A percentile compares a stretch with the other conserved stretches of the same genome.
Evolutionary conservation across 2,113 vertebrate genomes (phyloP).

Genomic region (Ramphastos sulfuratus): DNA sequence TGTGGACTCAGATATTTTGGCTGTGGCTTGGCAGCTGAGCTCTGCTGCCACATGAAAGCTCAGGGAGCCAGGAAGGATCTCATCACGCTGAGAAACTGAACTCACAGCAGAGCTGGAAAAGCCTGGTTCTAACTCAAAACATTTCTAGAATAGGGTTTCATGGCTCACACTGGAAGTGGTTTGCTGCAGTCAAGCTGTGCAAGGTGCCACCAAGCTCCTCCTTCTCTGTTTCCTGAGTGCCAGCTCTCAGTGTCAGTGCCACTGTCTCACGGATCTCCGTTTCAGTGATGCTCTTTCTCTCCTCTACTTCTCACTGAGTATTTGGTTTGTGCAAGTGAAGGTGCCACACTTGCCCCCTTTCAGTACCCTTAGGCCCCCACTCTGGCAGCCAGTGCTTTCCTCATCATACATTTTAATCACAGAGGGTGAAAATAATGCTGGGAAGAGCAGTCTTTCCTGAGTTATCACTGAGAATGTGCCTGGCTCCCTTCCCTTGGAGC

Average conservation of each 20-base stretch:
- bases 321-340: neutral
- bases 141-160: neutral
- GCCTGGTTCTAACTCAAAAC: neutral
- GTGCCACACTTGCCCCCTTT: neutral
- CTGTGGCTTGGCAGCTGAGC: neutral
- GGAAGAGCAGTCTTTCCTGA: neutral
- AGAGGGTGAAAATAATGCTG: neutral
- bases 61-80: constrained; percentile 8
- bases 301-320: neutral
- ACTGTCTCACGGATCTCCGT: rapidly evolving
- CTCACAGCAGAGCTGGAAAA: neutral
- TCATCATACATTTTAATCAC: neutral
- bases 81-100: neutral
- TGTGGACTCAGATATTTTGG: neutral
- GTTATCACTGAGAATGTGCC: neutral
- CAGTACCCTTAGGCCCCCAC: neutral
- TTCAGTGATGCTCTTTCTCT: neutral
- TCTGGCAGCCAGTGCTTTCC: neutral
- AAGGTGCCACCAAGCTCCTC: neutral
- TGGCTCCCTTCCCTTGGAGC: neutral
- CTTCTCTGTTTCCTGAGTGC: neutral
- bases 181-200: neutral
- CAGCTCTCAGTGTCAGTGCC: neutral
- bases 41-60: neutral
- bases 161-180: neutral